A percentile compares a stretch with the other conserved stretches of the same genome.
These are phyloP conservation scores for Oncorhynchus tshawytscha DNA, from an alignment of 2,113 vertebrate genomes.

Conservation along the genomic window DNA sequence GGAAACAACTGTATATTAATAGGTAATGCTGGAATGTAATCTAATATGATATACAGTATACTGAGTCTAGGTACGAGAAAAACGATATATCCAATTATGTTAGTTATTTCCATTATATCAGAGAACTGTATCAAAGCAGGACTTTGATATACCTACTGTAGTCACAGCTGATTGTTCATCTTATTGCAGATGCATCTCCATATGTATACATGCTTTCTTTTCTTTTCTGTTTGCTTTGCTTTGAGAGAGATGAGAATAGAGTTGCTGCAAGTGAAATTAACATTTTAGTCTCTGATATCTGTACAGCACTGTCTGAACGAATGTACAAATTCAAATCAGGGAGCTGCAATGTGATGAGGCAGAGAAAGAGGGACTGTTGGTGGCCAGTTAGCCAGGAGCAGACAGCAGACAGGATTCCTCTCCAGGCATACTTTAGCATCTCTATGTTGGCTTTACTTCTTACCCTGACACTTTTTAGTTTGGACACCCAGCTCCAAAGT, in stretches of 20 bases:
- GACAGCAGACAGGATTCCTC: slow-evolving; percentile 9
- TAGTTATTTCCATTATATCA: too few relatives aligned
- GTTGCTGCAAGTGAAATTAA: not conserved
- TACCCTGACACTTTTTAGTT: slow-evolving; percentile 54
- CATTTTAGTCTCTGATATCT: not conserved
- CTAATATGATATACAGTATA: too few relatives aligned
- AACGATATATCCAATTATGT: too few relatives aligned
- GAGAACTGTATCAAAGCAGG: too few relatives aligned
- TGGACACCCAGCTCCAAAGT: slow-evolving; percentile 52
- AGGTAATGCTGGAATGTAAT: too few relatives aligned
- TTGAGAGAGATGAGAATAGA: not conserved
- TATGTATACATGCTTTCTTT: too few relatives aligned
- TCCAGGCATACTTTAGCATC: slow-evolving; percentile 37
- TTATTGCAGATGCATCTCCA: too few relatives aligned
- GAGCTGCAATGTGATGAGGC: slow-evolving; percentile 34
- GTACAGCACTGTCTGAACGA: slow-evolving; percentile 10
- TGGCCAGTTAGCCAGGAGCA: slow-evolving; percentile 14
- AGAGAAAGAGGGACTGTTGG: slow-evolving; percentile 29
- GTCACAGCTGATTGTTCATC: too few relatives aligned
- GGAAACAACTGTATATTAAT: too few relatives aligned
- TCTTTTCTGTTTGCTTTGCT: too few relatives aligned
- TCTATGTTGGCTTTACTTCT: slow-evolving; percentile 51
- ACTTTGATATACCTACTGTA: too few relatives aligned
- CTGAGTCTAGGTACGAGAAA: too few relatives aligned
- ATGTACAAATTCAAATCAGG: slow-evolving; percentile 45